A percentile compares a stretch with the other conserved stretches of the same genome.
phyloP scores from a whole-genome alignment of 2,797 vertebrate genomes.

The Hippopotamyrus pictus region DNA sequence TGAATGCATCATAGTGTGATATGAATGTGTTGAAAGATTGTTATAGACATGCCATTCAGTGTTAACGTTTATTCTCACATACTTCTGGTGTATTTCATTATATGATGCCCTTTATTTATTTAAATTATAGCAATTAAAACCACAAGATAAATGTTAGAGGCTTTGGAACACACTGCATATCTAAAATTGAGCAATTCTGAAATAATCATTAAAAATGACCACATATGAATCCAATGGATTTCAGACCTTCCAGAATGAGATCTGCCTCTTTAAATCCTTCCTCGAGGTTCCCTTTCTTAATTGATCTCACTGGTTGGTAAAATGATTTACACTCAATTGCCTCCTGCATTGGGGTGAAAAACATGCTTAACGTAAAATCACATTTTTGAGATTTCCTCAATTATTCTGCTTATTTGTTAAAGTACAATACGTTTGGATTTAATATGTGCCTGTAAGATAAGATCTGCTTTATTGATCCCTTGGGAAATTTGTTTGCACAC shows the following conservation, averaged over 20 bases:
- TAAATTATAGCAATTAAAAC: not conserved
- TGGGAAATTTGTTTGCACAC: not conserved
- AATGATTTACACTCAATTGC: constrained; percentile 82
- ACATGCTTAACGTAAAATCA: not conserved
- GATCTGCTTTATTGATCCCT: not conserved
- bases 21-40: not conserved
- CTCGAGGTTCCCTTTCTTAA: constrained; percentile 76
- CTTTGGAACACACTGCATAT: not conserved
- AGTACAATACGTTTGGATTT: not conserved
- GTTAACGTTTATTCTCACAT: not conserved
- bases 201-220: not conserved
- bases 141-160: not conserved
- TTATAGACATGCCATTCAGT: not conserved
- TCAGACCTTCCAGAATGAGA: constrained; percentile 76
- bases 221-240: not conserved
- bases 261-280: constrained; percentile 83
- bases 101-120: not conserved
- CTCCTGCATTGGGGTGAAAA: constrained; percentile 63
- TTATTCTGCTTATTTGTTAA: not conserved
- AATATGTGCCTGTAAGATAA: not conserved
- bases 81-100: not conserved
- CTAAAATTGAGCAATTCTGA: not conserved
- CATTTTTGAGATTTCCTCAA: not conserved
- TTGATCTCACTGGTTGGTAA: constrained; percentile 62
- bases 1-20: not conserved